Evolutionary conservation across 1,140 invertebrate species (phyloP).

Genomic region (Drosophila insularis): DNA sequence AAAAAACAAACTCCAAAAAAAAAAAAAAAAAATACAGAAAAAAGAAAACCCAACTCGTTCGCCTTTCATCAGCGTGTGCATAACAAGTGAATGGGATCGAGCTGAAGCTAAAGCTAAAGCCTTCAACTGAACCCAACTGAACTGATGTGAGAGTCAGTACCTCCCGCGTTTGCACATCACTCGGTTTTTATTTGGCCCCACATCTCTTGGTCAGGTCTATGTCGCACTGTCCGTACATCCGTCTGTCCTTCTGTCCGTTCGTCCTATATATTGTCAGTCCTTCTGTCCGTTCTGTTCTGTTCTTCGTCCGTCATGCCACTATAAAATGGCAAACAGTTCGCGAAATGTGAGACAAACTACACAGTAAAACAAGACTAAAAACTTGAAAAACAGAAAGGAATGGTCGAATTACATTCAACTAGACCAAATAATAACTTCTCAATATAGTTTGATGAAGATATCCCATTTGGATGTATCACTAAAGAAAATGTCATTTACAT

Average conservation of each 20-base stretch:
- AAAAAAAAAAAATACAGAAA: neutral
- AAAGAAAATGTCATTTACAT: too few species aligned
- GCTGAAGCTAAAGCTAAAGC: conserved; percentile 45
- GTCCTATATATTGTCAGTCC: conserved; percentile 23
- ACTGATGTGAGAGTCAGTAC: conserved; percentile 35
- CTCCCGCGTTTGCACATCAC: conserved; percentile 46
- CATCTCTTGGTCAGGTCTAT: neutral
- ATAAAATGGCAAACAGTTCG: conserved; percentile 71
- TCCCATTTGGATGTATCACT: too few species aligned
- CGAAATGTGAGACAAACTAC: conserved; percentile 37
- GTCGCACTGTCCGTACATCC: conserved; percentile 14
- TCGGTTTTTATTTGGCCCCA: neutral
- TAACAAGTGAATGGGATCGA: conserved; percentile 64
- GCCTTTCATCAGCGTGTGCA: conserved; percentile 75
- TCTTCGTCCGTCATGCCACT: conserved; percentile 55
- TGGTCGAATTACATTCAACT: conserved; percentile 8
- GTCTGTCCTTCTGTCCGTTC: conserved; percentile 40
- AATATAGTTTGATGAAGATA: too few species aligned
- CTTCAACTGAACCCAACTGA: conserved; percentile 35
- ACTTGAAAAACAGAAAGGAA: conserved; percentile 29
- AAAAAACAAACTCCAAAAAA: conserved; percentile 5
- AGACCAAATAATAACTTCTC: neutral
- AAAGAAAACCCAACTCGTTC: conserved; percentile 44
- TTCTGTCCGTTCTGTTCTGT: conserved; percentile 39
- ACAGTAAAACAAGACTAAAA: conserved; percentile 20